Percentiles rank a stretch among this genome's conserved stretches.
phyloP scores from a whole-genome alignment of 1,140 invertebrate genomes.

The Drusus annulatus region DNA sequence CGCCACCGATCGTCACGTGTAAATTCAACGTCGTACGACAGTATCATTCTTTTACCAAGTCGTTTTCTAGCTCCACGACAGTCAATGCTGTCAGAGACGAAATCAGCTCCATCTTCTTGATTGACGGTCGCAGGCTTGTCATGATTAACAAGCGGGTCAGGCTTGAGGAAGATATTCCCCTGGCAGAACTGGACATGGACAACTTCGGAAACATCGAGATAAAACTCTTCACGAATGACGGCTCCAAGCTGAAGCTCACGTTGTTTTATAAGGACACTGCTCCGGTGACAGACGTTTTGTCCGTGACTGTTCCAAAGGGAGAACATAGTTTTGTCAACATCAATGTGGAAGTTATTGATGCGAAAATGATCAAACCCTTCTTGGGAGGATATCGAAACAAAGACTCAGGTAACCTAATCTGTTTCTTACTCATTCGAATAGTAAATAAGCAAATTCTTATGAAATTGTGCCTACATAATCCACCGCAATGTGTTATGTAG shows the following conservation, averaged over 20 bases:
- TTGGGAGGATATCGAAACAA: slow-evolving; percentile 76
- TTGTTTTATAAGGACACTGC: slow-evolving; percentile 66
- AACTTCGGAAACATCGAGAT: slow-evolving; percentile 68
- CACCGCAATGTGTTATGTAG: too few relatives aligned
- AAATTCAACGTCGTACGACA: slow-evolving; percentile 68
- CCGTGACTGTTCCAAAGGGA: slow-evolving; percentile 68
- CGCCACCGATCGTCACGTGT: slow-evolving; percentile 47
- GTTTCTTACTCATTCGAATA: too few relatives aligned
- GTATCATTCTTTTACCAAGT: slow-evolving; percentile 66
- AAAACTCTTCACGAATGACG: slow-evolving; percentile 67
- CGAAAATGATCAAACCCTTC: slow-evolving; percentile 74
- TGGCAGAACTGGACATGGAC: slow-evolving; percentile 68
- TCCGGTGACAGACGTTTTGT: slow-evolving; percentile 71
- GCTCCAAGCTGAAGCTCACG: slow-evolving; percentile 65
- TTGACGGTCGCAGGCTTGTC: slow-evolving; percentile 64
- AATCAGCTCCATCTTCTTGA: slow-evolving; percentile 65
- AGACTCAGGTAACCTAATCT: slow-evolving; percentile 64
- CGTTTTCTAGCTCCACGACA: slow-evolving; percentile 66
- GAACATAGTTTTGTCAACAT: slow-evolving; percentile 68
- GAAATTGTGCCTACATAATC: too few relatives aligned
- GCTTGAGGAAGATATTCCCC: slow-evolving; percentile 64
- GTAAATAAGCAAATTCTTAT: neutral
- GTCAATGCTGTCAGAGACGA: slow-evolving; percentile 69
- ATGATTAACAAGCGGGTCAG: slow-evolving; percentile 63
- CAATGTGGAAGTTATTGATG: slow-evolving; percentile 74